These are phyloP conservation scores for Parascotia fuliginaria DNA, from an alignment of 2,888 invertebrate species.

Conservation along the genomic window DNA sequence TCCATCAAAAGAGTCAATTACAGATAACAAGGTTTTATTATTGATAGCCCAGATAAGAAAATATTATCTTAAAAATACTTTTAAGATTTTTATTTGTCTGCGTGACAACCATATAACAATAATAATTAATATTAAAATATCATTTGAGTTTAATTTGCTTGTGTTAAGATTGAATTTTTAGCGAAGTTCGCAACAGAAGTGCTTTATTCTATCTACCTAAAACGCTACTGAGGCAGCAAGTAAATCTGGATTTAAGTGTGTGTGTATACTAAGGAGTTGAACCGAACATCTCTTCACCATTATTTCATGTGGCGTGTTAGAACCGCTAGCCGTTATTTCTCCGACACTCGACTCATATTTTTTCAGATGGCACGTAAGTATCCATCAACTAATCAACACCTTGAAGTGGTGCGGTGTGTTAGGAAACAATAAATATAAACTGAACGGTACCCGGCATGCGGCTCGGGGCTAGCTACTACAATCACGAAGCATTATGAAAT, in stretches of 20 bases:
- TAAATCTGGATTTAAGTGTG: too few relatives aligned
- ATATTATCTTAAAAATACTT: conserved; percentile 17
- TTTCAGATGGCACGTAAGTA: background rate
- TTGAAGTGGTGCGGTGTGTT: background rate
- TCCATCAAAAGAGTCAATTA: conserved; percentile 64
- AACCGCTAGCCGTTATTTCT: background rate
- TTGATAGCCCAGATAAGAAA: conserved; percentile 24
- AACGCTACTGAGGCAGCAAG: too few relatives aligned
- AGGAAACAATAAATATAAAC: background rate
- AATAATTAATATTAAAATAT: too few relatives aligned
- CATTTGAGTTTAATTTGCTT: too few relatives aligned
- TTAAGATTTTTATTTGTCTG: conserved; percentile 14
- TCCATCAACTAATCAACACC: background rate
- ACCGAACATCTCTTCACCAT: too few relatives aligned
- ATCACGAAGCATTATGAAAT: background rate
- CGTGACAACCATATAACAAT: background rate
- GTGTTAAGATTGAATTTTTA: too few relatives aligned
- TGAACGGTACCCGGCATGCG: background rate
- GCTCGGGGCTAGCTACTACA: background rate
- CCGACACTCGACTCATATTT: background rate
- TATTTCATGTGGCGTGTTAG: too few relatives aligned
- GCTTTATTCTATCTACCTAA: too few relatives aligned
- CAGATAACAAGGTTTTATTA: conserved; percentile 52
- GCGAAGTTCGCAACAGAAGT: too few relatives aligned
- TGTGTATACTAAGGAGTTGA: too few relatives aligned